Evolutionary conservation across 2,113 vertebrate species (phyloP), one percentile per base, ranked within the genome.

Genomic region (Platichthys stellatus): DNA sequence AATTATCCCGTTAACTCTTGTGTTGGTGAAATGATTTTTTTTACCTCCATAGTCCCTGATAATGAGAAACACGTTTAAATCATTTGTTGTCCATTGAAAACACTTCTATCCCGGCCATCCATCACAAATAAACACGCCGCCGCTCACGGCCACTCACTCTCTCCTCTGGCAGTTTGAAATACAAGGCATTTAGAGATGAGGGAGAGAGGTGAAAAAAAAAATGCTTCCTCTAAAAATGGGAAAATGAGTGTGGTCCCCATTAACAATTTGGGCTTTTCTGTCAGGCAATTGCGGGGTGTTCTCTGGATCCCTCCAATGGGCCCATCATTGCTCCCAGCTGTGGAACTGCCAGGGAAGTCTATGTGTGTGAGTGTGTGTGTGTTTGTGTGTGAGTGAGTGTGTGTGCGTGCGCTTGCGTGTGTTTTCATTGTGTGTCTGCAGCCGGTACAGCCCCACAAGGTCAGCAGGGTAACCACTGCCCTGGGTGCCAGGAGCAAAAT

Each of bases 191-290:
- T 81, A 85, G 68, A 75, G 82, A 88, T 59, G 82, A 83, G 85
- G 72, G 76, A 81, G 80, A 78, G 87, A 76, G 80, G 87, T 83
- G 84, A 81, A 80, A 84, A 88, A 86, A 90, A 43, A 45, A 89
- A 90, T 89, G 76, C 83, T 89, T 88, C 86, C 87, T 90, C 86
- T 88, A 92, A 91, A 90, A 92, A 93, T 89, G 83, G 89, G 91
- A 90, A 92, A 93, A 93, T 93, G 90, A 93, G 91, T 93, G 91
- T 90, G 92, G 92, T 93, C 91, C 92, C 86, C 90, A 91, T 94
- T 92, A 93, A 93, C 90, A 93, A 92, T 93, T 92, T 92, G 84
- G 86, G 89, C 85, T 91, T 93, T 91, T 93, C 89, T 94, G 90
- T 93, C 89, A 92, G 89, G 91, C 93, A 93, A 89, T 93, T 92